Conservation (phyloP, 1,140 invertebrate genomes). For the Drosophila lacteicornis region DNA sequence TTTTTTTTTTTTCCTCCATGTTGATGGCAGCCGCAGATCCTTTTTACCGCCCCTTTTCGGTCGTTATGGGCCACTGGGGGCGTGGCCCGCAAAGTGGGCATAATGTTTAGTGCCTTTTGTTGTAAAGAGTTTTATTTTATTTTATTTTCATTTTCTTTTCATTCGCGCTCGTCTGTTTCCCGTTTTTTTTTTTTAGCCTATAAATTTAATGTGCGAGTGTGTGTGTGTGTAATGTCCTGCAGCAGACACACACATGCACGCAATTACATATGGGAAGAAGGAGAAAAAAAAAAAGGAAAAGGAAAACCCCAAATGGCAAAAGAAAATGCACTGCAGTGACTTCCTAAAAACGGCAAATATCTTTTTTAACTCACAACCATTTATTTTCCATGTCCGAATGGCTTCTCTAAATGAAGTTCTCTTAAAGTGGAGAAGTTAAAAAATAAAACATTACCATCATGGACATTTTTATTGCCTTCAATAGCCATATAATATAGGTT, state of each 20-base stretch:
- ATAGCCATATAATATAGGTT: background rate
- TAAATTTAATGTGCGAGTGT: conserved; percentile 74
- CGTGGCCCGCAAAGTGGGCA: conserved; percentile 57
- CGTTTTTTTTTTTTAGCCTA: conserved; percentile 42
- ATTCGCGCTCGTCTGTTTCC: conserved; percentile 12
- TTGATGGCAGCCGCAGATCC: conserved; percentile 21
- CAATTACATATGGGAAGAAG: conserved; percentile 1
- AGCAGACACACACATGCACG: conserved; percentile 43
- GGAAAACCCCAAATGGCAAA: conserved; percentile 16
- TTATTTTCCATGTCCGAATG: conserved; percentile 16
- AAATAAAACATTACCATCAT: background rate
- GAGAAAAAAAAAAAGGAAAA: background rate
- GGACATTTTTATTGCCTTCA: too few species aligned
- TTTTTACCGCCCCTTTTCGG: conserved; percentile 24
- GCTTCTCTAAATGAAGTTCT: conserved; percentile 5
- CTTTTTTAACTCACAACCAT: conserved; percentile 13
- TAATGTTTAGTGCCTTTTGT: conserved; percentile 81
- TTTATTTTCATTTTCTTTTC: conserved; percentile 42
- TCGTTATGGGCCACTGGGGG: conserved; percentile 21
- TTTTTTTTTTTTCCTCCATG: conserved; percentile 14
- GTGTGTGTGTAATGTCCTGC: conserved; percentile 66
- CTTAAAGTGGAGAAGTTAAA: background rate
- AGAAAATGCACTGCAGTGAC: conserved; percentile 48
- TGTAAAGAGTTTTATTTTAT: conserved; percentile 74
- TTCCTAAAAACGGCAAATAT: conserved; percentile 42